Evolutionary conservation across 2,888 invertebrate species (phyloP).

Genomic region (Tupiocoris notatus): DNA sequence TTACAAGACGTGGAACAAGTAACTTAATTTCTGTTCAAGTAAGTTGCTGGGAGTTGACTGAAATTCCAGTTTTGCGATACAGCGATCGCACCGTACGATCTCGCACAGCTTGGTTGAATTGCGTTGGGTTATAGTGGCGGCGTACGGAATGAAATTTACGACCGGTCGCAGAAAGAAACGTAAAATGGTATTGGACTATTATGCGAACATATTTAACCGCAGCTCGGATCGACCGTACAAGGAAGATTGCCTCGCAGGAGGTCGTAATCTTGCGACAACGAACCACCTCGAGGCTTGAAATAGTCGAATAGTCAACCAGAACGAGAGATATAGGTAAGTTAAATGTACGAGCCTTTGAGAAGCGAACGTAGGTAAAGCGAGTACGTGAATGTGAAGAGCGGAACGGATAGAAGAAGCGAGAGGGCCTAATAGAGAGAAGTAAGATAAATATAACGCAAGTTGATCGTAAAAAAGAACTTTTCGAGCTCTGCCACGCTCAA

Average conservation of each 20-base stretch:
- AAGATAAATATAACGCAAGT: not conserved
- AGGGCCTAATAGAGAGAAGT: not conserved
- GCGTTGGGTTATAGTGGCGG: not conserved
- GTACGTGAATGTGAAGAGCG: not conserved
- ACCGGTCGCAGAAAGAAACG: not conserved
- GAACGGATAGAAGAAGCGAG: not conserved
- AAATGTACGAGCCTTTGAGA: not conserved
- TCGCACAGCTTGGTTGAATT: not conserved
- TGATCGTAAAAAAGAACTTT: not conserved
- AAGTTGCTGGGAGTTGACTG: not conserved
- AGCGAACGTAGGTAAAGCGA: not conserved
- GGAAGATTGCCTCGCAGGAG: not conserved
- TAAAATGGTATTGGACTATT: not conserved
- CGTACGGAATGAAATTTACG: not conserved
- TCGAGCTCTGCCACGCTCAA: not conserved
- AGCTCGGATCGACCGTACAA: not conserved
- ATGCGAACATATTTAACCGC: not conserved
- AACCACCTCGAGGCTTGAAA: not conserved
- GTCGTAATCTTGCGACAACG: not conserved
- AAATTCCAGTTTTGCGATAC: not conserved
- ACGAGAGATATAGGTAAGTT: not conserved
- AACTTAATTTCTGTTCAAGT: not conserved
- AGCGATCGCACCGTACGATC: not conserved
- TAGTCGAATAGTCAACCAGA: not conserved
- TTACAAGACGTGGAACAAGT: too few species aligned